Base-by-base conservation (phyloP, 1,140 invertebrate genomes). In the Ceratosolen fusciceps region DNA sequence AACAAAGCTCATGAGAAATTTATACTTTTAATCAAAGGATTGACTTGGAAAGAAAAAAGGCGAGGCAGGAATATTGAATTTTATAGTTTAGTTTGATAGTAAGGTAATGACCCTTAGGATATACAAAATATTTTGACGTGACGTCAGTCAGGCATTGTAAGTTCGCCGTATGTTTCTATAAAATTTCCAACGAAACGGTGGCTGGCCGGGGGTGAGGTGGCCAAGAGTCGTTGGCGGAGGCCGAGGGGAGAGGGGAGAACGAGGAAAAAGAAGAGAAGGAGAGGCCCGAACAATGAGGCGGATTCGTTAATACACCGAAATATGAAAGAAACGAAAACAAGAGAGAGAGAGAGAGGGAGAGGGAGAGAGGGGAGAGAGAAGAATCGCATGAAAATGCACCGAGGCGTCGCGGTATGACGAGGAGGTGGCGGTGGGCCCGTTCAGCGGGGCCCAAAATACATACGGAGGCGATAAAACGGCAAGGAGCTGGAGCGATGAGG, bases 391-490 rank as follows among this genome's bases (percentile, higher is more conserved):
- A 43, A 60, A 60, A 62, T 47, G 19, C 56, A 21, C 12, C n/a
- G 26, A n/a, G 31, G 19, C 49, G 68, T 56, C 70, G 29, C 29
- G 49, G 70, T 47, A 8, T 7, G 34, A 43, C 8, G 24, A 24
- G 52, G 39, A 43, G n/a, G n/a, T 43, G 67, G 39, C 31, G 71
- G 71, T 39, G 21, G 73, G 62, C 24, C 43, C 24, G 19, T 54
- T 76, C 31, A 12, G 16, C n/a, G 52, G 47, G 49, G 19, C 65
- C 65, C 21, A 56, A 77, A 75, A 70, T 49, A 58, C 65, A 43
- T 77, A 77, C 67, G 47, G 47, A 74, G 62, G 71, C 60, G 77
- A 79, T 79, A 74, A 79, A 79, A 79, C 29, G 71, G 71, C 12
- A 24, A 54, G 68, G 12, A 34, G 19, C 47, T 24, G 31, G 2